Conservation (phyloP, 2,888 invertebrate genomes). For the Herminia tarsipennalis region DNA sequence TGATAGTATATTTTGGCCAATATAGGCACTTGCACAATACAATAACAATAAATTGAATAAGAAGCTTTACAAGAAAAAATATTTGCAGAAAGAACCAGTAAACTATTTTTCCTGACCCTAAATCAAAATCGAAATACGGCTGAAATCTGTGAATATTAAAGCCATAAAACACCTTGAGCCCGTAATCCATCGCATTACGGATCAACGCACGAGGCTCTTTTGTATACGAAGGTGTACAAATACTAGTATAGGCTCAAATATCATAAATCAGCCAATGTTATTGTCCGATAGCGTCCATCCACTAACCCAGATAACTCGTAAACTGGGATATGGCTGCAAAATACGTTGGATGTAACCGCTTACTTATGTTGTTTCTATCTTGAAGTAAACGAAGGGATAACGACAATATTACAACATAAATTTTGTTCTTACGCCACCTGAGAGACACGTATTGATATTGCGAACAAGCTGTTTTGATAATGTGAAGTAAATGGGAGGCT, state of each 20-base stretch:
- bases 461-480: slow-evolving; percentile 13
- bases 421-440: slow-evolving; percentile 39
- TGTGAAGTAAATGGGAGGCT: slow-evolving; percentile 4
- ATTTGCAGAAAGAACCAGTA: too few species aligned
- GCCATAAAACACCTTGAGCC: slow-evolving; percentile 30
- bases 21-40: too few species aligned
- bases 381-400: slow-evolving; percentile 28
- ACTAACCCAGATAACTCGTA: slow-evolving; percentile 50
- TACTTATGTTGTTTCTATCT: slow-evolving; percentile 17
- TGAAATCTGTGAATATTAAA: slow-evolving; percentile 23
- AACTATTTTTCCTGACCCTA: slow-evolving; percentile 1
- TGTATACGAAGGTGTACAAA: slow-evolving; percentile 39
- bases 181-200: slow-evolving; percentile 23
- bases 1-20: too few species aligned
- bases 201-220: slow-evolving; percentile 25
- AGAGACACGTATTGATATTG: slow-evolving; percentile 12
- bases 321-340: slow-evolving; percentile 42
- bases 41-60: too few species aligned
- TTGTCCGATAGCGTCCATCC: slow-evolving; percentile 49
- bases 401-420: slow-evolving; percentile 30
- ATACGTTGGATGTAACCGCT: slow-evolving; percentile 35
- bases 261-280: slow-evolving; percentile 57
- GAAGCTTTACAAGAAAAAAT: too few species aligned
- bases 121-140: slow-evolving; percentile 15
- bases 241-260: slow-evolving; percentile 33